Evolutionary conservation across 2,113 vertebrate genomes (phyloP), one percentile per base, ranked within the genome.

Genomic region (Misgurnus anguillicaudatus): DNA sequence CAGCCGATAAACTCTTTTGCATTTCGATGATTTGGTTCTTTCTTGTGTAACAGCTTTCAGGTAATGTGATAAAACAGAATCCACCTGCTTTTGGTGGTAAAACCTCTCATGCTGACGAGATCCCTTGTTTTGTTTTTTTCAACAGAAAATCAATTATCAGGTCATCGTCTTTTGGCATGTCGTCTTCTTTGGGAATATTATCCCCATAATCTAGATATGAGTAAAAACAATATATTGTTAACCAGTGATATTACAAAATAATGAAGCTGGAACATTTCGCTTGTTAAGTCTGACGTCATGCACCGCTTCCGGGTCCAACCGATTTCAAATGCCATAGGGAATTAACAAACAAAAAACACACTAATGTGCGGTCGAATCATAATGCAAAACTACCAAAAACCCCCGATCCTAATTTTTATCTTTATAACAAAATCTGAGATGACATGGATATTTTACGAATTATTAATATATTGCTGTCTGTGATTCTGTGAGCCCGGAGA

Each of bases 111-210:
- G 61, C 31, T 39, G 64, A 64, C 58, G 62, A 55, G 47, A 31
- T 65, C 62, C 36, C 9, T 57, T 63, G 36, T 16, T 80, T 72
- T 53, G 6, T 8, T 61, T 75, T 67, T 7, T 47, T 73, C 80
- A 76, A 70, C 58, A 36, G 51, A 17, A 55, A 55, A 65, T 63
- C 41, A 57, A 60, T 64, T 38, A 70, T 31, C 63, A 13, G 61
- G 55, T 64, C n/a, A 21, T 53, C 48, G 62, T 62, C 53, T 60
- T 21, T 19, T 38, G 53, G 60, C 77, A 63, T 10, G 62, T 68
- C 77, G 9, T 57, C 63, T 77, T 77, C 73, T 42, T 47, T 51
- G 80, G 4, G n/a, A 38, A 76, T 51, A 39, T 45, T 6, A 80
- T 41, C 39, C 31, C 21, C 7, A 41, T 64, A 62, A 68, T 75